Percentiles rank a stretch among this genome's conserved stretches.
Evolutionary conservation across 1,140 invertebrate species (phyloP).

Genomic region (Drosophila punjabiensis): DNA sequence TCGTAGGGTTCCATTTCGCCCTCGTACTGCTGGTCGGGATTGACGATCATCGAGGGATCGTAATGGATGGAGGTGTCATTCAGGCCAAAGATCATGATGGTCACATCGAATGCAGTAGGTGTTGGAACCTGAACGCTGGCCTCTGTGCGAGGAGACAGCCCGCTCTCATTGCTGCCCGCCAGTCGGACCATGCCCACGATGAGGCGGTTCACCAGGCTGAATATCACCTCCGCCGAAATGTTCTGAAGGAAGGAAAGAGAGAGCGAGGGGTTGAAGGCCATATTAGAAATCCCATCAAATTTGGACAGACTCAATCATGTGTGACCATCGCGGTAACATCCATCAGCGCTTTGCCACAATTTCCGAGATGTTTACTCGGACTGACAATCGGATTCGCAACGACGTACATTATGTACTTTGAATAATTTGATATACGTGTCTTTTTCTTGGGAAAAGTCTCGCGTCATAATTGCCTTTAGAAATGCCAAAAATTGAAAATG

Average conservation of each 20-base stretch:
- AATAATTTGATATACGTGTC: conserved; percentile 26
- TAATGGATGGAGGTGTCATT: conserved; percentile 48
- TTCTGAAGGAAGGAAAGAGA: conserved; percentile 50
- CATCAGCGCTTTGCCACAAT: conserved; percentile 27
- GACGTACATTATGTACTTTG: conserved; percentile 41
- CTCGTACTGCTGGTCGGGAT: conserved; percentile 62
- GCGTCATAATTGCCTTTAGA: conserved; percentile 53
- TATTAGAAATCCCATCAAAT: conserved; percentile 10
- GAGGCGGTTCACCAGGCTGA: conserved; percentile 66
- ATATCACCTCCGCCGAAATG: conserved; percentile 73
- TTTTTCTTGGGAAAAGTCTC: conserved; percentile 54
- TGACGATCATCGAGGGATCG: conserved; percentile 56
- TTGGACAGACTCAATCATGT: conserved; percentile 44
- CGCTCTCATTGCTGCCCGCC: conserved; percentile 30
- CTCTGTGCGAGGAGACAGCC: neutral
- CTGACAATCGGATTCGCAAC: conserved; percentile 23
- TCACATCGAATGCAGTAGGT: conserved; percentile 53
- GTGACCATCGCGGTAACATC: conserved; percentile 28
- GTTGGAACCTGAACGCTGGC: neutral
- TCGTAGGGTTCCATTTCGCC: conserved; percentile 45
- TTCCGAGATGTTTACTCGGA: conserved; percentile 29
- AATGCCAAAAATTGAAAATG: conserved; percentile 54
- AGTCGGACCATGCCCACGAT: conserved; percentile 62
- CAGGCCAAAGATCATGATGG: conserved; percentile 69
- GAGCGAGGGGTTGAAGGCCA: neutral